Conservation (phyloP, 2,888 invertebrate species). For the Chouioia cunea region DNA sequence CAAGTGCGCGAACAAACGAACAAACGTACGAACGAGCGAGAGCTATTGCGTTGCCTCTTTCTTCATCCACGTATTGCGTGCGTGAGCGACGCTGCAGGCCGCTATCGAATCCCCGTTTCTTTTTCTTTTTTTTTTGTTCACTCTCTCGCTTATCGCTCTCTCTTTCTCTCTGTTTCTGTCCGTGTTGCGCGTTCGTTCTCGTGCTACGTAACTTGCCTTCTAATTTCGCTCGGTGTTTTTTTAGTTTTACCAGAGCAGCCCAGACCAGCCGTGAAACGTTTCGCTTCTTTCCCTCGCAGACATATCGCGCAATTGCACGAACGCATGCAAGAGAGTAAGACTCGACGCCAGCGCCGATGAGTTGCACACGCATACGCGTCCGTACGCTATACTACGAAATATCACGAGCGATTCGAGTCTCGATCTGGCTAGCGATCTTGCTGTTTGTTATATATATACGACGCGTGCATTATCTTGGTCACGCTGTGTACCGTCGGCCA, state of each 20-base stretch:
- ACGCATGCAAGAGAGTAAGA: constrained; percentile 6
- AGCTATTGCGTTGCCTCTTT: constrained; percentile 21
- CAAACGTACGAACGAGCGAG: constrained; percentile 26
- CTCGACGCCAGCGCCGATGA: constrained; percentile 2
- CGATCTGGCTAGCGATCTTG: neutral
- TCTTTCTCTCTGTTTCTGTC: constrained; percentile 6
- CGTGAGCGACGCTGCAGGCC: constrained; percentile 2
- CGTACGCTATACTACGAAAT: neutral
- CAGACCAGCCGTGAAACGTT: too few species aligned
- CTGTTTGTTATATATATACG: neutral
- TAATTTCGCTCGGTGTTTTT: too few species aligned
- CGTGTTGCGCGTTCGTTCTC: constrained; percentile 2
- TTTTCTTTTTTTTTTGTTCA: too few species aligned
- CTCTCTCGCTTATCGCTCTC: neutral
- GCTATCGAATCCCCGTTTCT: neutral
- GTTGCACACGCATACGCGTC: neutral
- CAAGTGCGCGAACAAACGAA: constrained; percentile 41
- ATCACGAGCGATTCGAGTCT: too few species aligned
- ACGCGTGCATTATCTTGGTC: too few species aligned
- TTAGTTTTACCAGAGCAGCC: too few species aligned
- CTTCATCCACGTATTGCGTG: constrained; percentile 19
- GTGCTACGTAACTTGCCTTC: too few species aligned
- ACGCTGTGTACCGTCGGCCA: too few species aligned
- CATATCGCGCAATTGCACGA: constrained; percentile 8
- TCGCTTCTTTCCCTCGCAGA: too few species aligned